These are phyloP conservation scores for Centruroides sculpturatus DNA, from an alignment of 1,140 invertebrate genomes.

Conservation along the genomic window DNA sequence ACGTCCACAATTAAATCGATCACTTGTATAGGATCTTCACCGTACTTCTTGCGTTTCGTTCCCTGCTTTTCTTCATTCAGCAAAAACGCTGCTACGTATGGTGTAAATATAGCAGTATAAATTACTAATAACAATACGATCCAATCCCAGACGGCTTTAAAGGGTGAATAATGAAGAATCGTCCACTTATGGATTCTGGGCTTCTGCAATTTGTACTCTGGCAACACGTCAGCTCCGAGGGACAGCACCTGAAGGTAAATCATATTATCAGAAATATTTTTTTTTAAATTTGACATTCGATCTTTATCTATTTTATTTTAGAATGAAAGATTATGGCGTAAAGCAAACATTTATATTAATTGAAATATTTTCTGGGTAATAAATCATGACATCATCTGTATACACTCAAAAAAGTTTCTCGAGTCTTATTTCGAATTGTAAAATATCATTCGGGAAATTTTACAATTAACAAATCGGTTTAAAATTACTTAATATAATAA, in stretches of 20 bases:
- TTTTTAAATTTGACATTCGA: too few species aligned
- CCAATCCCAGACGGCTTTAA: conserved; percentile 99
- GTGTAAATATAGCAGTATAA: conserved; percentile 98
- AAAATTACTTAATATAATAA: too few species aligned
- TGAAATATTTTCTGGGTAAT: too few species aligned
- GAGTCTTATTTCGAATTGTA: too few species aligned
- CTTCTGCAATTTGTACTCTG: conserved; percentile 73
- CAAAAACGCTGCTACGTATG: conserved; percentile 95
- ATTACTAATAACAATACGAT: conserved; percentile 91
- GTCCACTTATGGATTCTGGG: conserved; percentile 69
- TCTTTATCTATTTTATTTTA: too few species aligned
- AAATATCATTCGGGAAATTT: too few species aligned
- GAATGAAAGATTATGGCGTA: too few species aligned
- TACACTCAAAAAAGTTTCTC: too few species aligned
- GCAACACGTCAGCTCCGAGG: conserved; percentile 77
- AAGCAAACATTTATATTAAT: too few species aligned
- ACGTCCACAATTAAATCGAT: conserved; percentile 93
- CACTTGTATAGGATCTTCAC: conserved; percentile 73
- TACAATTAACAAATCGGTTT: too few species aligned
- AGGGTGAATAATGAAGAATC: conserved; percentile 95
- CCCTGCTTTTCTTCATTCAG: conserved; percentile 68
- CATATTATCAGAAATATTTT: too few species aligned
- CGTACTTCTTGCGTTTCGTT: conserved; percentile 41
- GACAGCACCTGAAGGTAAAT: conserved; percentile 59
- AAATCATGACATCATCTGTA: too few species aligned